phyloP scores from a whole-genome alignment of 2,888 invertebrate species.

The Aporophyla lueneburgensis region DNA sequence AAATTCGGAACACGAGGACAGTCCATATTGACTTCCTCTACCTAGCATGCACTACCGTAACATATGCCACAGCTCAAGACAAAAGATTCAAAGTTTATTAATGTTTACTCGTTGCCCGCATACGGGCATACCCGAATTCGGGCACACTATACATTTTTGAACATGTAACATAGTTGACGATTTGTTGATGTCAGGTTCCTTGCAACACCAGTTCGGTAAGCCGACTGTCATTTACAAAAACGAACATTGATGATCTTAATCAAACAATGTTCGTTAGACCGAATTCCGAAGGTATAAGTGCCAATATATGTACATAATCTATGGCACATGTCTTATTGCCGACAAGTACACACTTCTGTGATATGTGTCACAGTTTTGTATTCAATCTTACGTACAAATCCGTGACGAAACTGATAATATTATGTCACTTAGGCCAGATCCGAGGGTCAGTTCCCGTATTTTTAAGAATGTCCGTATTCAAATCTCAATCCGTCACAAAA shows the following conservation, averaged over 20 bases:
- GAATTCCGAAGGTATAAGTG: neutral
- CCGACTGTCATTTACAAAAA: neutral
- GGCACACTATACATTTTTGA: neutral
- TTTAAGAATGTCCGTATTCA: neutral
- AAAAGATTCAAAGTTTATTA: neutral
- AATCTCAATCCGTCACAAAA: too few species aligned
- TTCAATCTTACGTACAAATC: neutral
- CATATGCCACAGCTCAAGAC: neutral
- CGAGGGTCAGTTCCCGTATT: neutral
- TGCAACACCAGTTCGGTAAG: neutral
- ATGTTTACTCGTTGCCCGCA: neutral
- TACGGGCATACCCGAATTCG: neutral
- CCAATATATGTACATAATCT: neutral
- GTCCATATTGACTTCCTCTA: neutral
- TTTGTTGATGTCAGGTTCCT: neutral
- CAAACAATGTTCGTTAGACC: neutral
- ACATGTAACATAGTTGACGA: neutral
- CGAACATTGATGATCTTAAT: neutral
- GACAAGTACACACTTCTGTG: neutral
- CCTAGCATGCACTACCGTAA: neutral
- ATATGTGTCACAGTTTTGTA: neutral
- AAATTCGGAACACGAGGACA: slow-evolving; percentile 12
- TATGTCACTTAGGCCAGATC: slow-evolving; percentile 15
- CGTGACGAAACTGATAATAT: neutral
- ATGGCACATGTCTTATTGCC: neutral